phyloP scores from a whole-genome alignment of 1,140 invertebrate species.

The Ips nitidus region DNA sequence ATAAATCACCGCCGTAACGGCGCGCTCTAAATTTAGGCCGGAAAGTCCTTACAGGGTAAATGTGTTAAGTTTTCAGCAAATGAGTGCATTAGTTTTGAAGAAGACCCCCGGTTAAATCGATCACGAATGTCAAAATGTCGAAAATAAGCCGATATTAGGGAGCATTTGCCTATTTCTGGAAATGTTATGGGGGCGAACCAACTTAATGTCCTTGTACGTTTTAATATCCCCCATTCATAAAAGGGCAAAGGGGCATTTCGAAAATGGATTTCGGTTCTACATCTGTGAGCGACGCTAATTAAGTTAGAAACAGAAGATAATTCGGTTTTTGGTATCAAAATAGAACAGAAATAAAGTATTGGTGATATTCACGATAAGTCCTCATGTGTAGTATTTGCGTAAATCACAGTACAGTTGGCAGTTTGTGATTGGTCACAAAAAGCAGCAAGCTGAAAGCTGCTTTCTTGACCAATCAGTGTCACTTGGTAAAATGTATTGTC shows the following conservation, averaged over 20 bases:
- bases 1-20: conserved; percentile 23
- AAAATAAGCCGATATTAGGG: conserved; percentile 33
- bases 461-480: too few species aligned
- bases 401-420: too few species aligned
- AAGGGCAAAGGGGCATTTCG: conserved; percentile 19
- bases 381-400: too few species aligned
- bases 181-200: conserved; percentile 23
- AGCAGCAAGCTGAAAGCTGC: too few species aligned
- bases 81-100: conserved; percentile 30
- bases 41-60: conserved; percentile 25
- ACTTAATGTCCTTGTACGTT: conserved; percentile 17
- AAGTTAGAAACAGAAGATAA: too few species aligned
- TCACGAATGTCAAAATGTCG: conserved; percentile 33
- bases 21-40: conserved; percentile 18
- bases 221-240: conserved; percentile 26
- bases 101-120: conserved; percentile 25
- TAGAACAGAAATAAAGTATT: too few species aligned
- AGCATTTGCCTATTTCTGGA: conserved; percentile 34
- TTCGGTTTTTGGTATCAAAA: too few species aligned
- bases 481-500: too few species aligned
- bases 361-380: too few species aligned
- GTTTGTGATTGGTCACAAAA: too few species aligned
- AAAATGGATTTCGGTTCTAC: conserved; percentile 15
- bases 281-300: too few species aligned
- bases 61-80: conserved; percentile 32